Conservation (phyloP, 2,797 vertebrate genomes). For the Sebastes diaconus region DNA sequence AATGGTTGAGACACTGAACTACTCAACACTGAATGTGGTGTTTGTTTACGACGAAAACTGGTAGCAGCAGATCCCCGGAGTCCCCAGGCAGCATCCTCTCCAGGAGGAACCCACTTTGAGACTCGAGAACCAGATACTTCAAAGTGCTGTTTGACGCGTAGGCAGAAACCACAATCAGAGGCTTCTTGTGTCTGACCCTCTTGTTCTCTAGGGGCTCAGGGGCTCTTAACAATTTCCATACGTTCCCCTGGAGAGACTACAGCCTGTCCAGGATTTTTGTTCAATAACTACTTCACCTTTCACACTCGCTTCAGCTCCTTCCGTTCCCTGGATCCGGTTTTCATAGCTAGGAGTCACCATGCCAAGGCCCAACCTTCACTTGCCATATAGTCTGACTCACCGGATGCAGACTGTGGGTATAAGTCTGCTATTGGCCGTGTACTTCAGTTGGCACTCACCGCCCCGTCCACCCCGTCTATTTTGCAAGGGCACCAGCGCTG, state of each 20-base stretch:
- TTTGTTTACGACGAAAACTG: not conserved
- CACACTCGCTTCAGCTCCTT: not conserved
- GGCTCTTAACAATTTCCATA: not conserved
- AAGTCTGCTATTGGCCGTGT: not conserved
- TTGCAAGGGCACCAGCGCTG: not conserved
- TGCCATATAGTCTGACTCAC: not conserved
- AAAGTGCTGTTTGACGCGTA: not conserved
- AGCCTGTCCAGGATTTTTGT: not conserved
- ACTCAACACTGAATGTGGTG: not conserved
- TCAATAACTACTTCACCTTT: not conserved
- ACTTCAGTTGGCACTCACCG: not conserved
- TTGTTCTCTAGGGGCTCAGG: not conserved
- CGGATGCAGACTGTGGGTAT: not conserved
- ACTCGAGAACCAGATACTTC: not conserved
- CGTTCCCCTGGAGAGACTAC: no score
- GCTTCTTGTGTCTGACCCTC: not conserved
- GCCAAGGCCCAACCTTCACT: not conserved
- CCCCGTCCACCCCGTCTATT: fast-evolving
- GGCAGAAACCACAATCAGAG: not conserved
- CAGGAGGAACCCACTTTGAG: not conserved
- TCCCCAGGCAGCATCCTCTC: not conserved
- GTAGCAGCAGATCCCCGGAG: not conserved
- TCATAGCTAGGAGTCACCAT: not conserved
- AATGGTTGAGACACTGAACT: not conserved
- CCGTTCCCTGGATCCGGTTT: not conserved